Evolutionary conservation across 2,113 vertebrate genomes (phyloP), one percentile per base, ranked within the genome.

Genomic region (human): DNA sequence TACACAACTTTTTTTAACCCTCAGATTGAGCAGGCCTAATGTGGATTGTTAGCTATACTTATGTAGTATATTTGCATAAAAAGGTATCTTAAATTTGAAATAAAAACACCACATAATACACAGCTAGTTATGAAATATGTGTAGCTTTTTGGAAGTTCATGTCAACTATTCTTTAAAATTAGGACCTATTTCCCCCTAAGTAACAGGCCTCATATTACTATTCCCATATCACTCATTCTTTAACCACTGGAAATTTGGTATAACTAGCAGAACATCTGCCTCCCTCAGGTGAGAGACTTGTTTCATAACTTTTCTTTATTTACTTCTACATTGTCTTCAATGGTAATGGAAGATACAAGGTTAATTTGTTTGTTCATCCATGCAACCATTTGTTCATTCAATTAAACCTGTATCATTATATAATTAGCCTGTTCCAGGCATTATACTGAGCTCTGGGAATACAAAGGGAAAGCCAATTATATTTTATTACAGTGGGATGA

Each of bases 281-380:
- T 92, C 25, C 73, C n/a, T 32, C 50, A 81, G 10, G 11, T 66
- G 8, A 86, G 64, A 38, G 25, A 72, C 3, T 14, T 20, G 48
- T 76, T 96, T 96, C 73, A 93, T 48, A 95, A 32, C 40, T 32
- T 72, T 40, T 40, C 38, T 40, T 93, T 27, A 45, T 84, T 93
- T 91, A 55, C 22, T 84, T 14, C n/a, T 68, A 43, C 1, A 64
- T 57, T 64, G 20, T 23, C 79, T 81, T 43, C 35, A 59, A 6
- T 61, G 32, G 22, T 93, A 90, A 84, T 75, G 7, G 70, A 89
- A 97, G 94, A 72, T 68, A 14, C 38, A 93, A 82, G 14, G 32
- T 90, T 75, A 80, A 86, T 59, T 93, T 73, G 22, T 86, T 86
- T 93, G 38, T 55, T 73, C 1, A 11, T 92, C 43, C 48, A 92